Percentiles rank a stretch among this genome's conserved stretches.
Evolutionary conservation across 2,888 invertebrate genomes (phyloP).

Genomic region (Prosapia bicincta): DNA sequence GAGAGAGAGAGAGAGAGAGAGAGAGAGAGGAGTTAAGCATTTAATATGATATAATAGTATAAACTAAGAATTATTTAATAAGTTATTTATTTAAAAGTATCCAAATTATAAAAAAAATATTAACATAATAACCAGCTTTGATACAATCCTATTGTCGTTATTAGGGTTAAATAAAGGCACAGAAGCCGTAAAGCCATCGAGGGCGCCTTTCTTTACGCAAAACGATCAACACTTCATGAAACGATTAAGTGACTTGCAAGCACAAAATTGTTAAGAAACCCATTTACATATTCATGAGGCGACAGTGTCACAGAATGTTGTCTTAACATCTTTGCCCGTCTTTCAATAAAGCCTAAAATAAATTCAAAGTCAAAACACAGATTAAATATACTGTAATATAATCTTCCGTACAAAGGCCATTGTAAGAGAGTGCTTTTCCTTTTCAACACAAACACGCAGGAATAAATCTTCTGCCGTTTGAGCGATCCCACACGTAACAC

Average conservation of each 20-base stretch:
- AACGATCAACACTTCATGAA: background rate
- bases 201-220: too few species aligned
- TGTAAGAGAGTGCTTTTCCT: background rate
- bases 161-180: too few species aligned
- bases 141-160: too few species aligned
- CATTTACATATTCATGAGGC: background rate
- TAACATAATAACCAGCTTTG: too few species aligned
- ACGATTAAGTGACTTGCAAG: background rate
- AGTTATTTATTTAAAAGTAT: too few species aligned
- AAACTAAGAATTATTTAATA: too few species aligned
- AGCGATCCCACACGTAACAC: background rate
- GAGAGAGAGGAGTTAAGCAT: too few species aligned
- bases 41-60: too few species aligned
- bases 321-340: background rate
- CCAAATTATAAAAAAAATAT: too few species aligned
- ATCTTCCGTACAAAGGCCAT: background rate
- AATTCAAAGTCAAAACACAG: background rate
- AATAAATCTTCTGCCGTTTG: background rate
- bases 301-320: background rate
- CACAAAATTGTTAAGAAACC: background rate
- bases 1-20: too few species aligned
- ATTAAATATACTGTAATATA: background rate
- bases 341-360: background rate
- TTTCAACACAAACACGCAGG: background rate
- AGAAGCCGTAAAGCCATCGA: too few species aligned